Evolutionary conservation across 2,797 vertebrate species (phyloP).

Genomic region (Amblyraja radiata): DNA sequence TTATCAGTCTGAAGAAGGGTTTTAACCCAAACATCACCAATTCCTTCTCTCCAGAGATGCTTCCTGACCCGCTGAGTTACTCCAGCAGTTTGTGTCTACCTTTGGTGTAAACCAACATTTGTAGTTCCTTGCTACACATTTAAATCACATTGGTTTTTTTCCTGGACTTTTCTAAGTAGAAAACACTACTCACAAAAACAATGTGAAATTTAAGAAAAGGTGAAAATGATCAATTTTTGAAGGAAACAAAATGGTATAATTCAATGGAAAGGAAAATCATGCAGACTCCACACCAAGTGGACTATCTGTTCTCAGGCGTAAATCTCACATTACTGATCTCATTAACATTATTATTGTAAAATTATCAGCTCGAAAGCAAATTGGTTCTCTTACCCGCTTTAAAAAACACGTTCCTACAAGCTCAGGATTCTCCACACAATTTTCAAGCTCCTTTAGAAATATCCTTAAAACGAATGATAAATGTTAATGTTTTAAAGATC

Average conservation of each 20-base stretch:
- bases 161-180: neutral
- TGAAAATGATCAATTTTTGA: neutral
- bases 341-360: neutral
- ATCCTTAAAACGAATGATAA: conserved; percentile 58
- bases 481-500: neutral
- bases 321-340: neutral
- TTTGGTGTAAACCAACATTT: too few relatives aligned
- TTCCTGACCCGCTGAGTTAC: too few relatives aligned
- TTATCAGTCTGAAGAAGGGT: too few relatives aligned
- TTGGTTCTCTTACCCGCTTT: conserved; percentile 72
- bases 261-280: too few relatives aligned
- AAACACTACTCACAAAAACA: neutral
- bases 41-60: too few relatives aligned
- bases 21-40: too few relatives aligned
- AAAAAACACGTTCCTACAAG: conserved; percentile 84
- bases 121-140: neutral
- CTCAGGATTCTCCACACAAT: conserved; percentile 79
- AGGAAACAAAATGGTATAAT: neutral
- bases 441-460: conserved; percentile 85
- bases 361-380: neutral
- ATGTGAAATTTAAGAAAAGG: neutral
- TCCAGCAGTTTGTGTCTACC: too few relatives aligned
- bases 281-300: neutral
- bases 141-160: neutral
- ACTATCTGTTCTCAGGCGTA: neutral